Evolutionary conservation across 2,113 vertebrate genomes (phyloP).

Genomic region (Beaufortia kweichowensis): DNA sequence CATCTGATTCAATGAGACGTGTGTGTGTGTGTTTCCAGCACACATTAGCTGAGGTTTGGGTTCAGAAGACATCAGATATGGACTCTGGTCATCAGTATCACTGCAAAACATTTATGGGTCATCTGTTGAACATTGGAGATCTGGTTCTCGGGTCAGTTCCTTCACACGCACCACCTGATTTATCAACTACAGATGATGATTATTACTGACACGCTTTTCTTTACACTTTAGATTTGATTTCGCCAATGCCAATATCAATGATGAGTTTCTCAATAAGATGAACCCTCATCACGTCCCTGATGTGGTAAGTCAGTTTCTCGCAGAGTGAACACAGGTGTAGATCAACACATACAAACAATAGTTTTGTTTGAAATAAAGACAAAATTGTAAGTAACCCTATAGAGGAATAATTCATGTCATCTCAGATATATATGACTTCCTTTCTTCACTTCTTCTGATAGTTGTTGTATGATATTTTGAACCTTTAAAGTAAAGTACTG

Average conservation of each 20-base stretch:
- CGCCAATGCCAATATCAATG: constrained; percentile 93
- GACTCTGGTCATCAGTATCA: constrained; percentile 90
- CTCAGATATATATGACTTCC: too few relatives aligned
- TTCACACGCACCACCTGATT: background rate
- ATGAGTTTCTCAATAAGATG: constrained; percentile 94
- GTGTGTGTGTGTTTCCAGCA: constrained; percentile 78
- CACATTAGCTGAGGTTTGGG: constrained; percentile 91
- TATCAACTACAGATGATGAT: background rate
- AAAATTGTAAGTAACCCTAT: too few relatives aligned
- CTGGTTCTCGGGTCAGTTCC: constrained; percentile 84
- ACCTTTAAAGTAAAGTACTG: too few relatives aligned
- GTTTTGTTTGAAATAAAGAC: too few relatives aligned
- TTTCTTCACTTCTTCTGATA: too few relatives aligned
- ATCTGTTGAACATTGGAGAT: constrained; percentile 94
- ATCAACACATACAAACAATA: too few relatives aligned
- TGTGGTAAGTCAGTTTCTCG: constrained; percentile 79
- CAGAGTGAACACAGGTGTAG: too few relatives aligned
- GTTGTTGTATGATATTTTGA: too few relatives aligned
- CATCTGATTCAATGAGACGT: background rate
- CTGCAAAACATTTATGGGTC: constrained; percentile 92
- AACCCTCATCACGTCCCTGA: constrained; percentile 88
- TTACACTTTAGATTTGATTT: constrained; percentile 82
- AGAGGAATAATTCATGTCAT: too few relatives aligned
- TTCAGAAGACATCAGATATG: constrained; percentile 95
- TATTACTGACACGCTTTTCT: background rate